Conservation (phyloP, 2,888 invertebrate genomes). For the Periphyllus acericola region DNA sequence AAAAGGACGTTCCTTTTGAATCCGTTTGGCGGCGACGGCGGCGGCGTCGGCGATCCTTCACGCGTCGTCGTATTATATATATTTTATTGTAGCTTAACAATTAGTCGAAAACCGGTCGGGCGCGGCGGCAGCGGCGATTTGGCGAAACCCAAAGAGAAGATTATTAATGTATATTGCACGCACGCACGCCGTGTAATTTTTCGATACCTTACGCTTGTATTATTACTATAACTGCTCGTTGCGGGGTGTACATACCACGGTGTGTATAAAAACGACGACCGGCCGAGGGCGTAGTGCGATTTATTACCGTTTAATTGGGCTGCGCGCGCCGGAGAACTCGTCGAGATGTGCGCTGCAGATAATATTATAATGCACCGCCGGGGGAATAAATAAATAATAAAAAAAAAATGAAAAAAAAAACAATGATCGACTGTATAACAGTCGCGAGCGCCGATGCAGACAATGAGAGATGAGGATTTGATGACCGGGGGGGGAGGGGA, state of each 20-base stretch:
- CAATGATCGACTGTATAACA: neutral
- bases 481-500: too few relatives aligned
- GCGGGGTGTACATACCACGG: too few relatives aligned
- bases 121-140: neutral
- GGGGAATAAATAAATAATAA: neutral
- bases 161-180: conserved; percentile 4
- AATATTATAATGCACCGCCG: too few relatives aligned
- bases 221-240: neutral
- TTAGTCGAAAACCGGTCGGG: conserved; percentile 7
- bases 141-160: conserved; percentile 6
- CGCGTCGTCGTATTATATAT: neutral
- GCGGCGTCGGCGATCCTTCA: neutral
- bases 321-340: neutral
- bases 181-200: neutral
- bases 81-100: conserved; percentile 15
- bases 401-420: neutral
- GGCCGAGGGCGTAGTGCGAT: conserved; percentile 34
- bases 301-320: conserved; percentile 42
- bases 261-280: neutral
- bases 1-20: neutral
- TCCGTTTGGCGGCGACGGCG: neutral
- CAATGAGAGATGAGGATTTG: too few relatives aligned
- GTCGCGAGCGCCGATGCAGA: too few relatives aligned
- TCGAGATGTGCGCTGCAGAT: neutral
- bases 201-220: neutral